Conservation (phyloP, 2,113 vertebrate genomes). For the Malaclemys terrapin region DNA sequence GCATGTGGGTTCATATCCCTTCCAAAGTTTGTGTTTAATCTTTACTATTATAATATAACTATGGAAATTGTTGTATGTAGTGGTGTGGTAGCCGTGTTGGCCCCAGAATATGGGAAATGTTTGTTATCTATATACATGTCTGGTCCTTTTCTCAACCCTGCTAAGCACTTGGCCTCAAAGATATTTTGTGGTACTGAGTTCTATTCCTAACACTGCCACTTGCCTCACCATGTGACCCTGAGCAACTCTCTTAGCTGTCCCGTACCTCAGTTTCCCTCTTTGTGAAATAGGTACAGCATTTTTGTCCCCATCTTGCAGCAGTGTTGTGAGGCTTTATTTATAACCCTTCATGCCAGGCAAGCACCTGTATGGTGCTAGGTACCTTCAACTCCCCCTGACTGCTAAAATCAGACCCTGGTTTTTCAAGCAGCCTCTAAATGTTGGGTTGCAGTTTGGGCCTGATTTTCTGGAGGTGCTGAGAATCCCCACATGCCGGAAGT, state of each 20-base stretch:
- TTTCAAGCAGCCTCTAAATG: background rate
- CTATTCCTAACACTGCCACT: background rate
- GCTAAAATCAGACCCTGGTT: background rate
- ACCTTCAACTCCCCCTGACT: background rate
- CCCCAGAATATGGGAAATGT: background rate
- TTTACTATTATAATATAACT: background rate
- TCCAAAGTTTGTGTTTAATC: background rate
- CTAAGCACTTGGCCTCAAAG: background rate
- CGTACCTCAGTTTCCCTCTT: fast-evolving
- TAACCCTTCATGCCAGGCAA: background rate
- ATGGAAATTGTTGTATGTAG: background rate
- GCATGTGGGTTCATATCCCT: background rate
- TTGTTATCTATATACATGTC: background rate
- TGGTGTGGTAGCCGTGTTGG: background rate
- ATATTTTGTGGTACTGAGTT: background rate
- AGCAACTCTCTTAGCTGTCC: background rate
- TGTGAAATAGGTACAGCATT: background rate
- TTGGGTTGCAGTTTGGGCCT: background rate
- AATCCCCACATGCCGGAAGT: background rate
- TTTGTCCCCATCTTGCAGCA: background rate
- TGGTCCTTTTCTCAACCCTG: background rate
- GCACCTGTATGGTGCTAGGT: background rate
- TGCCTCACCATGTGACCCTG: background rate
- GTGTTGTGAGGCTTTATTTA: background rate
- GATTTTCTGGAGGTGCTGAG: background rate